phyloP scores from a whole-genome alignment of 1,140 invertebrate genomes.

The Campoletis sonorensis region DNA sequence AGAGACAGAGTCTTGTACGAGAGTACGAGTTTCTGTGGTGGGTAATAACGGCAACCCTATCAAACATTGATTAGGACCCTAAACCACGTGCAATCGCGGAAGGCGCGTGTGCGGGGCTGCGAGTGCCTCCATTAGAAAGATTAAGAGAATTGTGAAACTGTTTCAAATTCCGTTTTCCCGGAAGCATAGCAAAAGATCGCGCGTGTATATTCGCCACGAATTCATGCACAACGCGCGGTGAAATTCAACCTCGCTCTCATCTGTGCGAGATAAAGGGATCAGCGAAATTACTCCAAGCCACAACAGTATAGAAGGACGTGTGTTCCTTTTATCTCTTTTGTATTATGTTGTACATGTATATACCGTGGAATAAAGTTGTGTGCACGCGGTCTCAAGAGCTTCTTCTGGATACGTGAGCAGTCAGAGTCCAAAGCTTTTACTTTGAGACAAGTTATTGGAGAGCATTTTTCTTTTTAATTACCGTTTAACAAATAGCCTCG shows the following conservation, averaged over 20 bases:
- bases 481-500: too few relatives aligned
- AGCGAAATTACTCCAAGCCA: background rate
- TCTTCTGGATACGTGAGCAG: too few relatives aligned
- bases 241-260: background rate
- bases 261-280: constrained; percentile 14
- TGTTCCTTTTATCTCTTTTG: background rate
- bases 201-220: background rate
- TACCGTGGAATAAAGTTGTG: too few relatives aligned
- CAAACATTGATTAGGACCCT: constrained; percentile 72
- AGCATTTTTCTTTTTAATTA: too few relatives aligned
- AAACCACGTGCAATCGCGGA: constrained; percentile 67
- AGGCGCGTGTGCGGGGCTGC: constrained; percentile 51
- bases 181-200: background rate
- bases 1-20: constrained; percentile 8
- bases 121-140: constrained; percentile 67
- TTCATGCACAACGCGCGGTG: background rate
- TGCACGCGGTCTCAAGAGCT: too few relatives aligned
- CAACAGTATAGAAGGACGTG: background rate
- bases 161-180: constrained; percentile 51
- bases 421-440: too few relatives aligned
- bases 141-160: constrained; percentile 68
- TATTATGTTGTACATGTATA: background rate
- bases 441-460: too few relatives aligned
- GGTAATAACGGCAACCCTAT: constrained; percentile 71
- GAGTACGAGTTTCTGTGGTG: constrained; percentile 51